Evolutionary conservation across 2,888 invertebrate species (phyloP).

Genomic region (Athripsodes cinereus): DNA sequence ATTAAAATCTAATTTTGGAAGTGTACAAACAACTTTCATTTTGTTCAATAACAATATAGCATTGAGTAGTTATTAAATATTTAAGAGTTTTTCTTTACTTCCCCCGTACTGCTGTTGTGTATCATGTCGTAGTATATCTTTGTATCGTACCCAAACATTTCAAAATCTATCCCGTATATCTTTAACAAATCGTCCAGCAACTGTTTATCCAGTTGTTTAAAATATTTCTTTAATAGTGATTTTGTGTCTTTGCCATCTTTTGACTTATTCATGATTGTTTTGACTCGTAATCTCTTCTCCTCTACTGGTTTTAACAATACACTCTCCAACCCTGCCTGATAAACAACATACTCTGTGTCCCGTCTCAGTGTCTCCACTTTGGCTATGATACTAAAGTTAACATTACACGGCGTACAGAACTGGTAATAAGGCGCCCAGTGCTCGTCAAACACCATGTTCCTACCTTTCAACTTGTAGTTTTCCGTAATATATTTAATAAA

Average conservation of each 20-base stretch:
- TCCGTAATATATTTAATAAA: slow-evolving; percentile 63
- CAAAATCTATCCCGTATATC: slow-evolving; percentile 62
- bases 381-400: slow-evolving; percentile 58
- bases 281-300: slow-evolving; percentile 45
- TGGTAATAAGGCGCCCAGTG: slow-evolving; percentile 61
- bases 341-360: slow-evolving; percentile 55
- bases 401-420: slow-evolving; percentile 60
- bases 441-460: slow-evolving; percentile 46
- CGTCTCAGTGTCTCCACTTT: slow-evolving; percentile 58
- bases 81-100: too few species aligned
- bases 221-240: slow-evolving; percentile 46
- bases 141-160: slow-evolving; percentile 61
- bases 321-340: slow-evolving; percentile 52
- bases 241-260: slow-evolving; percentile 47
- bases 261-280: slow-evolving; percentile 50
- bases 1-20: too few species aligned
- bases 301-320: slow-evolving; percentile 46
- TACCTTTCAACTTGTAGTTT: slow-evolving; percentile 49
- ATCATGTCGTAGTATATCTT: slow-evolving; percentile 40
- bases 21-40: too few species aligned
- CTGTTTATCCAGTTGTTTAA: slow-evolving; percentile 49
- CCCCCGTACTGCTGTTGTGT: not conserved
- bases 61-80: too few species aligned
- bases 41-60: too few species aligned
- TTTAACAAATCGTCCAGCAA: slow-evolving; percentile 53